Evolutionary conservation across 2,888 invertebrate species (phyloP), one percentile per base, ranked within the genome.

Genomic region (Rugalucina vietnamica): DNA sequence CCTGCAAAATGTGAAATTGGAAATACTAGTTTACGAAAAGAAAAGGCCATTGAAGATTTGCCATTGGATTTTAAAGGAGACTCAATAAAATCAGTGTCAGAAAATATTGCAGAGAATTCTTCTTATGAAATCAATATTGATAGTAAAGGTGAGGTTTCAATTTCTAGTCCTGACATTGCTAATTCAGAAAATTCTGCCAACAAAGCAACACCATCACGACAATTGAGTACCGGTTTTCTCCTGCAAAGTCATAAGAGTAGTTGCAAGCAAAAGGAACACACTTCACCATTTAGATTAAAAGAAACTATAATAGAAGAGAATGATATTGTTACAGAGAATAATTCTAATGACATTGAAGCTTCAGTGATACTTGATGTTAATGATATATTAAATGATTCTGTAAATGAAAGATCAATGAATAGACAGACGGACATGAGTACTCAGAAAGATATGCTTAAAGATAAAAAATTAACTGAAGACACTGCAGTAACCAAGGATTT

Each of bases 201-300:
- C 2, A 70, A 70, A 39, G 21, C 36, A 24, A 70, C 70, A 14
- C 78, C 85, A 29, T 75, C 85, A n/a, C 81, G 89, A 76, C 89
- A 89, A 57, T 39, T 81, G n/a, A 89, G 89, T 73, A 85, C 88
- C 57, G 89, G 89, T 0, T 89, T 89, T 77, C 69, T 85, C 0
- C 79, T 79, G 39, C 36, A 77, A 4, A 32, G 76, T n/a, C 37
- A 4, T 34, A 65, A 21, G 4, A 65, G 21, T 65, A 34, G 21
- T 1, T 34, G 18, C 29, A 34, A 65, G 14, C 5, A 65, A 14
- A 34, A 1, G 34, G 1, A 8, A 18, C 4, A 32, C 29, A n/a
- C n/a, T n/a, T 27, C 65, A 2, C 21, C 34, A 34, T 14, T 29
- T 34, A 65, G 34, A 1, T 65, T 65, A 65, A 10, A 32, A 34